Evolutionary conservation across 2,113 vertebrate species (phyloP).

Genomic region (Cyphomyrus plagiostoma): DNA sequence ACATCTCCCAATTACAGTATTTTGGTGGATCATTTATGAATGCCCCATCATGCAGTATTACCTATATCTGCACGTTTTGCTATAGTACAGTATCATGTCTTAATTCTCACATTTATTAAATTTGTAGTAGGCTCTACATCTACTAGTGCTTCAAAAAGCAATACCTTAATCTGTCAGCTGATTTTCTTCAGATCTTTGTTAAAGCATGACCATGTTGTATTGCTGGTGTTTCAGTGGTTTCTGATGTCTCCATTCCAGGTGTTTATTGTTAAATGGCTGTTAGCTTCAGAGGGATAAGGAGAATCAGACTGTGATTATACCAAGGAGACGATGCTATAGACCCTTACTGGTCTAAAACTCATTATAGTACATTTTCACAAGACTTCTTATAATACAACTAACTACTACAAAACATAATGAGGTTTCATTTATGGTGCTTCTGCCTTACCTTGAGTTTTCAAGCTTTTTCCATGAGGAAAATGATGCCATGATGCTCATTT

Average conservation of each 20-base stretch:
- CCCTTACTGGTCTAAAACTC: neutral
- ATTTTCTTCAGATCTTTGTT: neutral
- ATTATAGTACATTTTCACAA: too few species aligned
- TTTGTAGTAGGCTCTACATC: neutral
- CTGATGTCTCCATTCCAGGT: slow-evolving; percentile 57
- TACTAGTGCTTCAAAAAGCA: neutral
- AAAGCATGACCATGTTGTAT: slow-evolving; percentile 7
- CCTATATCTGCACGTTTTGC: neutral
- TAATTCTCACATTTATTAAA: neutral
- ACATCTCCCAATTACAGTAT: neutral
- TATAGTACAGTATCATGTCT: neutral
- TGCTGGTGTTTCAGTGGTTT: slow-evolving; percentile 31
- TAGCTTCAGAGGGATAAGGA: slow-evolving; percentile 54
- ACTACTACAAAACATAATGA: neutral
- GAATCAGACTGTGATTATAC: slow-evolving; percentile 51
- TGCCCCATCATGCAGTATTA: neutral
- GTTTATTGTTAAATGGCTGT: slow-evolving; percentile 58
- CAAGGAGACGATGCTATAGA: slow-evolving; percentile 59
- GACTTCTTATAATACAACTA: neutral
- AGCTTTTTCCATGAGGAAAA: neutral
- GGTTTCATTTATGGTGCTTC: neutral
- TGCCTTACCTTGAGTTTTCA: neutral
- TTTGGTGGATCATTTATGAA: neutral
- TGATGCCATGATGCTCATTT: neutral
- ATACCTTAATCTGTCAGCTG: neutral